Conservation (phyloP, 2,113 vertebrate species). For the Forbesichthys papilliferus region DNA sequence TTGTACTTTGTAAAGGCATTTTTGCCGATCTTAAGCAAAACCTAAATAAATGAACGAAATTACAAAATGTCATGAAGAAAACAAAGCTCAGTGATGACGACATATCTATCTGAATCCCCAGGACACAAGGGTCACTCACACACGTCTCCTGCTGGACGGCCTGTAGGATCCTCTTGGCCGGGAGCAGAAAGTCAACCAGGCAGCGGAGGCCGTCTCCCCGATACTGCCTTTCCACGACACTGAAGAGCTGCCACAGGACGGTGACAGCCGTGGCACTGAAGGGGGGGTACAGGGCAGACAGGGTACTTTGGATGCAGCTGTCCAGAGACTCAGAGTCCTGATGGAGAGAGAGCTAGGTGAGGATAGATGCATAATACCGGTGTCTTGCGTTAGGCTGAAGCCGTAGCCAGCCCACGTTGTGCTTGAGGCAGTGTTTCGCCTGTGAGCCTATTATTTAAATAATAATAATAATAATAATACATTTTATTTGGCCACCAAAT, state of each 20-base stretch:
- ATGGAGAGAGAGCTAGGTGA: constrained; percentile 5
- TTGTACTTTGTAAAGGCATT: too few relatives aligned
- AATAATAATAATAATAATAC: too few relatives aligned
- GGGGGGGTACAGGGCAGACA: constrained; percentile 81
- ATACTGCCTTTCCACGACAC: constrained; percentile 81
- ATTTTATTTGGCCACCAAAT: too few relatives aligned
- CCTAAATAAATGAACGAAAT: background rate
- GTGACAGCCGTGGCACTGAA: constrained; percentile 80
- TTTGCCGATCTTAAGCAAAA: too few relatives aligned
- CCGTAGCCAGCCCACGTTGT: background rate
- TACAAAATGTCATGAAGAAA: constrained; percentile 2
- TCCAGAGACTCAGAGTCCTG: constrained; percentile 84
- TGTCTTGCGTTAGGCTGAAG: background rate
- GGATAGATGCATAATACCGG: background rate
- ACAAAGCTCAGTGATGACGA: background rate
- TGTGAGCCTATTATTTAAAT: background rate
- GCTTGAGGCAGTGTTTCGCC: background rate
- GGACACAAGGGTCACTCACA: constrained; percentile 67
- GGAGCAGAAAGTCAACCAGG: constrained; percentile 83
- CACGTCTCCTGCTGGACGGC: constrained; percentile 79
- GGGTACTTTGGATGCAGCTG: constrained; percentile 79
- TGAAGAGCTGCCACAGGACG: constrained; percentile 85
- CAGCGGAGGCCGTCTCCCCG: constrained; percentile 82
- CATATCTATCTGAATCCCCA: background rate
- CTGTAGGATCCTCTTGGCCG: constrained; percentile 80